Evolutionary conservation across 1,140 invertebrate genomes (phyloP).

Genomic region (Drosophila orosa): DNA sequence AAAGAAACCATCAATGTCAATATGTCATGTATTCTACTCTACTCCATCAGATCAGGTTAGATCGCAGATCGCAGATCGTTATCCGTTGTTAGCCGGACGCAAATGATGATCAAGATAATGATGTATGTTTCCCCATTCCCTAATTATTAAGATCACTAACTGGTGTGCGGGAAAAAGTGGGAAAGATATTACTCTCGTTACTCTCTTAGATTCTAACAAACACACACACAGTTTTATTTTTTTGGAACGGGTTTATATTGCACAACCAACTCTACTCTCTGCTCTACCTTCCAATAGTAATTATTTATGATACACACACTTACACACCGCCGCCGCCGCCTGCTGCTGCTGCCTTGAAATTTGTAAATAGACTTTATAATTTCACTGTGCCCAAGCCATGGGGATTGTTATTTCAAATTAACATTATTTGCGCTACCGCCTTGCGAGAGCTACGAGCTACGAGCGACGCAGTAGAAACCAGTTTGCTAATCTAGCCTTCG

Average conservation of each 20-base stretch:
- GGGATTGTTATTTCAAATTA: slow-evolving; percentile 55
- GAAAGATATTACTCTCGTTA: slow-evolving; percentile 2
- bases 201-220: slow-evolving; percentile 24
- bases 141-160: slow-evolving; percentile 39
- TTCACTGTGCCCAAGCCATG: slow-evolving; percentile 33
- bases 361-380: slow-evolving; percentile 59
- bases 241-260: slow-evolving; percentile 20
- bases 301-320: slow-evolving; percentile 19
- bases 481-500: slow-evolving; percentile 47
- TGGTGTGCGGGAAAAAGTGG: slow-evolving; percentile 22
- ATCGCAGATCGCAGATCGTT: slow-evolving; percentile 39
- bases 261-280: slow-evolving; percentile 29
- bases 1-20: slow-evolving; percentile 43
- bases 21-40: slow-evolving; percentile 58
- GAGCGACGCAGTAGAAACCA: slow-evolving; percentile 38
- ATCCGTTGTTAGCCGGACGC: slow-evolving; percentile 36
- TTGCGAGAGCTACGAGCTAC: slow-evolving; percentile 15
- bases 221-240: slow-evolving; percentile 25
- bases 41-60: slow-evolving; percentile 47
- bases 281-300: slow-evolving; percentile 35
- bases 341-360: slow-evolving; percentile 36
- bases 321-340: not conserved
- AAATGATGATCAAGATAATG: slow-evolving; percentile 18
- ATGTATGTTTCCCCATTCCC: slow-evolving; percentile 32
- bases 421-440: slow-evolving; percentile 35